Percentiles rank a stretch among this genome's conserved stretches.
These are phyloP conservation scores for Xiphophorus maculatus DNA, from an alignment of 2,113 vertebrate species.

Conservation along the genomic window DNA sequence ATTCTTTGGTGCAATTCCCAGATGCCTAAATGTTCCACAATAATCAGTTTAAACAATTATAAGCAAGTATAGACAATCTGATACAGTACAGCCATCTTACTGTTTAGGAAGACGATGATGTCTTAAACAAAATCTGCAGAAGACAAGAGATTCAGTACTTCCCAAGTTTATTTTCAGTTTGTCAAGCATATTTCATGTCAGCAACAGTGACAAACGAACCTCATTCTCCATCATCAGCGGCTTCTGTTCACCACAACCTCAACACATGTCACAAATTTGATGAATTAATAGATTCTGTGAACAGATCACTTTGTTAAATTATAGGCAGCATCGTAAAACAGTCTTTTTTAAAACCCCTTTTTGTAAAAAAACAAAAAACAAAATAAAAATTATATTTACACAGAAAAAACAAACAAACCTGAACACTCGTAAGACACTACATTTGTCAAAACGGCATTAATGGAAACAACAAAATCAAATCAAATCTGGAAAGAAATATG, in stretches of 20 bases:
- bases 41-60: no score
- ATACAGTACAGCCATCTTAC: no score
- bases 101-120: no score
- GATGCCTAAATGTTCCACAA: no score
- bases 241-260: slow-evolving; percentile 40
- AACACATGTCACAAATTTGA: slow-evolving; percentile 56
- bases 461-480: slow-evolving; percentile 19
- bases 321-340: slow-evolving; percentile 66
- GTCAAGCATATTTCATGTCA: slow-evolving; percentile 77
- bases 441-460: slow-evolving; percentile 44
- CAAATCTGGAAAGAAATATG: slow-evolving; percentile 39
- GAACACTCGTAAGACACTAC: slow-evolving; percentile 52
- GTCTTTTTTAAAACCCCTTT: slow-evolving; percentile 50
- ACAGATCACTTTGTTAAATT: slow-evolving; percentile 61
- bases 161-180: slow-evolving; percentile 67
- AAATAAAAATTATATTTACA: slow-evolving; percentile 73
- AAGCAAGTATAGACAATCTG: background rate
- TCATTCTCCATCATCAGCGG: slow-evolving; percentile 17
- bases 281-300: slow-evolving; percentile 56
- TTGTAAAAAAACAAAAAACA: slow-evolving; percentile 32
- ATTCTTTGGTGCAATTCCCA: no score
- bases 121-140: background rate
- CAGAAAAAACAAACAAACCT: slow-evolving; percentile 35
- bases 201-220: slow-evolving; percentile 70
- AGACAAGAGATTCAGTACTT: slow-evolving; percentile 61